Base-by-base conservation (phyloP, 2,113 vertebrate genomes). In the Oreochromis tanganicae region DNA sequence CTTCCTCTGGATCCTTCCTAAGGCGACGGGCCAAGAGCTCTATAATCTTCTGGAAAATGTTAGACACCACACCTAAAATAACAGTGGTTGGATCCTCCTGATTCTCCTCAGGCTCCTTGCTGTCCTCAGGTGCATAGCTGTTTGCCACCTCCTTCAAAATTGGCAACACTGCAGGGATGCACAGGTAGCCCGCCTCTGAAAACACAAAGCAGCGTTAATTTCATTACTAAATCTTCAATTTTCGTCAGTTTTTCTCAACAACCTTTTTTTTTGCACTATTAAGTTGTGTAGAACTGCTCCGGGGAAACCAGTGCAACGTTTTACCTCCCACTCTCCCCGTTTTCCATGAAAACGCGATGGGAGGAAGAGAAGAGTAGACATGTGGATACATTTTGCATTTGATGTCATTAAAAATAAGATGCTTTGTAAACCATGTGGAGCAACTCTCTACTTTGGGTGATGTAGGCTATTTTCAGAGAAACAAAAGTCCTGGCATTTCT, bases 31-130 rank as follows among this genome's bases (percentile, higher is more conserved):
- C 96, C 43, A 98, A 83, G 38, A 96, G 94, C 93, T 98, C 97
- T 71, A 99, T 89, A 85, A 97, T 93, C 89, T 97, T 98, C 93
- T 99, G 97, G 93, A 99, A 99, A 19, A 98, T 86, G 1, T 97
- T 97, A 85, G 97, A 97, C 59, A 99, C 92, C 73, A 95, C 89
- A 4, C 93, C 92, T 83, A 98, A 92, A 61, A 97, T 79, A 13
- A 94, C 48, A 38, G 85, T 34, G 32, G 93, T 41, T 2, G 95
- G 78, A 50, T 97, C 95, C 34, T 93, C 95, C 54, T 94, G 84
- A 9, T 92, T 55, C 17, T 92, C 95, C 79, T 95, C 82, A 32
- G 85, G 21, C 46, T 61, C 38, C 9, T 32, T 89, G 36, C 82
- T 63, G 68, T 92, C 94, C 63, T 94, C 94, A 41, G 90, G 91